Base-by-base conservation (phyloP, 2,797 vertebrate genomes). In the Furcifer pardalis region DNA sequence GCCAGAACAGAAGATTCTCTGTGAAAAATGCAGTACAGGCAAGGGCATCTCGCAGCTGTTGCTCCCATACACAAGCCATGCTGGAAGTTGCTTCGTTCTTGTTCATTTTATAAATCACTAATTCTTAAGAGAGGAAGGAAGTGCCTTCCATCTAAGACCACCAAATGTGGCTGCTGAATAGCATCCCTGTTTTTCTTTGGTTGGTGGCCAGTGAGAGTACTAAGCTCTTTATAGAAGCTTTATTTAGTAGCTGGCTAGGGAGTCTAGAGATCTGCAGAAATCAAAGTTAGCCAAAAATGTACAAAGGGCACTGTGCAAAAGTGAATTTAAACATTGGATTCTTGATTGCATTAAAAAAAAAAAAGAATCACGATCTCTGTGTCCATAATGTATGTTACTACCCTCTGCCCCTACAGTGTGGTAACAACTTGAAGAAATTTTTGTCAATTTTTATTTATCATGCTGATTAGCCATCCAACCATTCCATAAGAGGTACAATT, bases 41-140 rank as follows among this genome's bases (percentile, higher is more conserved):
- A 87, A 86, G 60, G 42, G 91, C 92, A 90, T 87, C 87, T 75
- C 0, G 32, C 94, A 95, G 93, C 93, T 95, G 92, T 83, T 86
- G 65, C 32, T 84, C 86, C 87, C 91, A 90, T 23, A 6, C 42
- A 69, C 21, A 1, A 91, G 90, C 88, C 81, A 90, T 87, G 81
- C 81, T 88, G 86, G 62, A 87, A 90, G 85, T 81, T 91, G 88
- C 86, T 89, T 62, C 0, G 82, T 72, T 90, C 90, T 92, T 74
- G 35, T 92, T 91, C 85, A 30, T 2, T 0, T 87, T 68, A 87
- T 90, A 94, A 93, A 89, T 85, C 88, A 90, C 65, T 86, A 86
- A 91, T 95, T 96, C 94, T 95, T 82, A 90, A 85, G 23, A 93
- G 42, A 90, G 83, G 89, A 88, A 32, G 27, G 92, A 92, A 94